Evolutionary conservation across 2,888 invertebrate genomes (phyloP).

Genomic region (Troides helena): DNA sequence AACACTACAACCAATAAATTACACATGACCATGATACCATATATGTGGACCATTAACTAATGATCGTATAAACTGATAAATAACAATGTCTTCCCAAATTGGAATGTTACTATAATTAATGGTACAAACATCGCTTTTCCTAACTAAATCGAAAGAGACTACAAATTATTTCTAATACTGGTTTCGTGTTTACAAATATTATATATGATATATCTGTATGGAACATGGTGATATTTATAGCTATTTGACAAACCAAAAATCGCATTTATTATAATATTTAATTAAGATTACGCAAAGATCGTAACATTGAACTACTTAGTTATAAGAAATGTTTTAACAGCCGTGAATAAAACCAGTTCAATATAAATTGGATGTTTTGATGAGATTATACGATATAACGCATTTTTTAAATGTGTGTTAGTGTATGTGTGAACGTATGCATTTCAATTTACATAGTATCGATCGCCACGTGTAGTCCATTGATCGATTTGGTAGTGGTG

Average conservation of each 20-base stretch:
- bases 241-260: background rate
- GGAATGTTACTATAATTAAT: no score
- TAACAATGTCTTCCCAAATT: no score
- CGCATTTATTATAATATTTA: background rate
- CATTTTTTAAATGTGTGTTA: conserved; percentile 26
- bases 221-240: background rate
- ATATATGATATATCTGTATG: background rate
- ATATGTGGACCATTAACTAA: no score
- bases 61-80: no score
- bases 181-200: no score
- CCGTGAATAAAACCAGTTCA: conserved; percentile 3
- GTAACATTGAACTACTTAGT: background rate
- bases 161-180: no score
- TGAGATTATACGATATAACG: conserved; percentile 6
- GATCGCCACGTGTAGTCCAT: conserved; percentile 70
- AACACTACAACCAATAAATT: no score
- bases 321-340: background rate
- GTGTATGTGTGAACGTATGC: conserved; percentile 30
- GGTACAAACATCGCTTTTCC: no score
- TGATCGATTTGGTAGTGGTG: conserved; percentile 55
- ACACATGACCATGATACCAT: no score
- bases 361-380: background rate
- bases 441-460: conserved; percentile 50
- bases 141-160: no score
- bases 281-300: background rate